Evolutionary conservation across 2,888 invertebrate species (phyloP), one percentile per base, ranked within the genome.

Genomic region (Ctena decussata): DNA sequence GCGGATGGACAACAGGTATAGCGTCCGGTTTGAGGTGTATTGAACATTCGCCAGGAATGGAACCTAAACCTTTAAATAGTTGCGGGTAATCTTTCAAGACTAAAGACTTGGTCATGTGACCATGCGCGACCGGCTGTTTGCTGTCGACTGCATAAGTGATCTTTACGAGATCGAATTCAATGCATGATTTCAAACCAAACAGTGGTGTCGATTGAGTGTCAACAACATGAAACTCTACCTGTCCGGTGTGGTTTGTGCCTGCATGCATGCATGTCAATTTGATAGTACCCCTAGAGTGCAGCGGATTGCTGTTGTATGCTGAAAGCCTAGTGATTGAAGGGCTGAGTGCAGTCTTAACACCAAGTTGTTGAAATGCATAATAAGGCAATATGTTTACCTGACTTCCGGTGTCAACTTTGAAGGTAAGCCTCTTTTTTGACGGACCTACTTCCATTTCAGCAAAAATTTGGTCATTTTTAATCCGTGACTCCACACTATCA

Each of bases 1-100:
- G 82, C 12, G 87, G 70, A 24, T 90, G 81, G 15, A 91, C 82
- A 8, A 86, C 89, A 53, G 90, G 91, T 57, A 70, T 30, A 2
- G 77, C 83, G 49, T 75, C 44, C 44, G 80, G 72, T 44, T 86
- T 75, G 12, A 84, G 35, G 49, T 78, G 78, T 18, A 89, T 89
- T 41, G 49, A 46, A 37, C 77, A 76, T 76, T 82, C 46, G 24
- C 87, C 89, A 30, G n/a, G n/a, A n/a, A n/a, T n/a, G n/a, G n/a
- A n/a, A n/a, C n/a, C n/a, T n/a, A n/a, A n/a, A n/a, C n/a, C n/a
- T n/a, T n/a, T n/a, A n/a, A n/a, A n/a, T n/a, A n/a, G n/a, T n/a
- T n/a, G n/a, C n/a, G n/a, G n/a, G n/a, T n/a, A n/a, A n/a, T n/a
- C n/a, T n/a, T n/a, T n/a, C n/a, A n/a, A n/a, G n/a, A n/a, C n/a